phyloP scores from a whole-genome alignment of 2,113 vertebrate species.

The Parotia lawesii region DNA sequence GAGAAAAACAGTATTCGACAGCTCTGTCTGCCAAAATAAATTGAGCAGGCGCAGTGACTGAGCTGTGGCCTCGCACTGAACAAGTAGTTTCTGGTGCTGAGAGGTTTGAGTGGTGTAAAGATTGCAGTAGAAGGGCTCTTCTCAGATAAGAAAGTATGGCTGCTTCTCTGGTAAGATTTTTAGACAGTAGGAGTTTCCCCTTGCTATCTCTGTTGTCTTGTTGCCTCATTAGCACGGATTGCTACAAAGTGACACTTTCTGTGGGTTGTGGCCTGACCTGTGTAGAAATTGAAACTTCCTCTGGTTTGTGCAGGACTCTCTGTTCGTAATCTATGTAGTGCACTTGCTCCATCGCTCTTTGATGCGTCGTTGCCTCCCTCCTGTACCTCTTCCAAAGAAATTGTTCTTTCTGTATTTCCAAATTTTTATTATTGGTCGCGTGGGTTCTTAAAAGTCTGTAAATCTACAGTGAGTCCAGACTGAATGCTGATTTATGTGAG shows the following conservation, averaged over 20 bases:
- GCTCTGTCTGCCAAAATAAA: not conserved
- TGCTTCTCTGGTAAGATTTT: not conserved
- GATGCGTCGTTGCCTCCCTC: not conserved
- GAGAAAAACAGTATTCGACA: not conserved
- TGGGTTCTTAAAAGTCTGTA: not conserved
- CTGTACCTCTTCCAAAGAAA: not conserved
- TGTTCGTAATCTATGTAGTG: rapidly evolving
- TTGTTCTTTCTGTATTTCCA: not conserved
- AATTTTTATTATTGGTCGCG: not conserved
- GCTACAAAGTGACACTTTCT: not conserved
- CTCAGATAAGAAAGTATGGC: not conserved
- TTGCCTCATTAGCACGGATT: not conserved
- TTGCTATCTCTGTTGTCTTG: not conserved
- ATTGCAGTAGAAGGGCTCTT: not conserved
- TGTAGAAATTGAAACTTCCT: not conserved
- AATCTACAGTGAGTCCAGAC: not conserved
- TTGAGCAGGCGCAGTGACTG: not conserved
- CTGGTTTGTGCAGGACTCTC: not conserved
- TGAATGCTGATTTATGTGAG: not conserved
- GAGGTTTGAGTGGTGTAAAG: not conserved
- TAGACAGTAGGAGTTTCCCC: not conserved
- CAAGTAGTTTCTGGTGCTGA: not conserved
- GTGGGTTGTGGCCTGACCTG: not conserved
- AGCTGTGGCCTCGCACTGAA: not conserved
- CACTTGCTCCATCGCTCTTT: rapidly evolving